Conservation (phyloP, 2,797 vertebrate species). For the Spinibarbus caldwelli region DNA sequence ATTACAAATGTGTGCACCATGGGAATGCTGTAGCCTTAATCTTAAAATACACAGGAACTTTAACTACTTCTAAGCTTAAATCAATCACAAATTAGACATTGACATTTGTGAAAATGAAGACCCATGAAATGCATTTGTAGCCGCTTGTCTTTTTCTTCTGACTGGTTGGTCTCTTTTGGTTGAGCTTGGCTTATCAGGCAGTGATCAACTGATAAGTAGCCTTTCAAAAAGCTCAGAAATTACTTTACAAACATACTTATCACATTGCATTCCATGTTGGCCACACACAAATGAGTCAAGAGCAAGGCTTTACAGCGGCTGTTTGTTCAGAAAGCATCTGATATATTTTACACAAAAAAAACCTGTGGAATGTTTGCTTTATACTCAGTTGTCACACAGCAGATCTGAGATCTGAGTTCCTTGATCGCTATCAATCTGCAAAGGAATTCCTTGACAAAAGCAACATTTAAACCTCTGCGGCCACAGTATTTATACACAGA, state of each 20-base stretch:
- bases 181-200: neutral
- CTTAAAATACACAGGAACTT: neutral
- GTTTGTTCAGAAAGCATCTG: constrained; percentile 4
- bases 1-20: neutral
- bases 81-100: neutral
- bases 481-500: neutral
- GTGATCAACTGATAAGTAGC: neutral
- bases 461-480: constrained; percentile 6
- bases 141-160: neutral
- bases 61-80: neutral
- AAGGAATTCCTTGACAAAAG: neutral
- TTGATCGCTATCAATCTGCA: constrained; percentile 54
- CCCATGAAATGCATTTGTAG: neutral
- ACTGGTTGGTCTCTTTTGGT: neutral
- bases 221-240: neutral
- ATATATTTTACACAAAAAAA: neutral
- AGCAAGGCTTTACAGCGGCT: neutral
- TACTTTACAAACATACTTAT: neutral
- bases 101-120: neutral
- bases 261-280: neutral
- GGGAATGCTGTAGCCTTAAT: neutral
- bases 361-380: constrained; percentile 11
- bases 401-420: neutral
- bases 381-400: neutral
- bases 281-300: neutral